Base-by-base conservation (phyloP, 2,888 invertebrate species). In the Empis livida region DNA sequence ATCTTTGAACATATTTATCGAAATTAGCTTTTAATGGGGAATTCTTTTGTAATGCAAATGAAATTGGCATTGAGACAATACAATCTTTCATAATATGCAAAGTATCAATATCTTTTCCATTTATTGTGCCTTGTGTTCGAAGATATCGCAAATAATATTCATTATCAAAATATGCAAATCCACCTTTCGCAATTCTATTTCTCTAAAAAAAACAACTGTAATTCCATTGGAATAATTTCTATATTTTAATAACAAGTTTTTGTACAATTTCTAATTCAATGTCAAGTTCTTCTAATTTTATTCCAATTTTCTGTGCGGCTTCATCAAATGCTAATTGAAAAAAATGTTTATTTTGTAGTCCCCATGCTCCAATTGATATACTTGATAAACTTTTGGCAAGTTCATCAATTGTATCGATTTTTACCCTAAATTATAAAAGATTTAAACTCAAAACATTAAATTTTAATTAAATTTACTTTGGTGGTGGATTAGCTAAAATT, bases 11-110 rank as follows among this genome's bases (percentile, higher is more conserved):
- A 56, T 81, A 75, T 54, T 73, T 71, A 61, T 88, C 84, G 16
- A 82, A 75, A 51, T 76, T 69, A 0, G 77, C 74, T 59, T 84
- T 86, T 6, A 88, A 63, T 0, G 87, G 84, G 0, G 88, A 87
- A 63, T 89, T 87, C 58, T 83, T 88, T 58, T 85, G 84, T 56
- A 89, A 74, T 1, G 87, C 89, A 51, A 90, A 72, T 0, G 87
- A 84, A 45, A 89, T 77, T 0, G 89, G 89, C 75, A 86, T 84
- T 54, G 81, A 79, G 6, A 89, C 79, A 0, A 83, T 78, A 62
- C 90, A 90, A 52, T 87, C 82, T 3, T 73, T 71, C 89, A 90
- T 90, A 10, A 90, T 83, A 57, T 90, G 89, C 46, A 90, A 65
- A 0, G 57, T 55, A 3, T 60, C 54, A 16, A n/a, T 16, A 41